These are phyloP conservation scores for Saccopteryx bilineata DNA, from an alignment of 2,113 vertebrate genomes.

Conservation along the genomic window DNA sequence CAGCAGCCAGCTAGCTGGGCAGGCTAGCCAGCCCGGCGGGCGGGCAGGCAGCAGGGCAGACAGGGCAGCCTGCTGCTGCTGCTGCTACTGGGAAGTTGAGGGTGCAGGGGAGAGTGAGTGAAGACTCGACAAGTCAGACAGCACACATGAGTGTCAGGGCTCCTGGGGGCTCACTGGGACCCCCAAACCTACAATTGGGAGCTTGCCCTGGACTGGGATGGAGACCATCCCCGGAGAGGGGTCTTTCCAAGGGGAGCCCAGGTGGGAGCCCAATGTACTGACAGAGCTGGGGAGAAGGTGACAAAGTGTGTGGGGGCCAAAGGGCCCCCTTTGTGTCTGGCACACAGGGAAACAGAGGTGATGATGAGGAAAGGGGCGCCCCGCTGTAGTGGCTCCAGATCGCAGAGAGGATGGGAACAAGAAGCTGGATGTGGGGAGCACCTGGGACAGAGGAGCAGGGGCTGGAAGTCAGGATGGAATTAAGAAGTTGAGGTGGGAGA, in stretches of 20 bases:
- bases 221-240: background rate
- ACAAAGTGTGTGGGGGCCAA: background rate
- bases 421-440: background rate
- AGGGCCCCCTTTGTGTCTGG: conserved; percentile 12
- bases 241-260: background rate
- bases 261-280: background rate
- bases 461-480: background rate
- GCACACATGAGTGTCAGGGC: background rate
- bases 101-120: background rate
- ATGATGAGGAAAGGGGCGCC: background rate
- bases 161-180: background rate
- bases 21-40: background rate
- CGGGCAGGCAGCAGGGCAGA: background rate
- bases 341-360: background rate
- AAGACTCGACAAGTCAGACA: conserved; percentile 39
- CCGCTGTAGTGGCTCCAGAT: background rate
- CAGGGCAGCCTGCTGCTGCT: background rate
- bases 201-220: background rate
- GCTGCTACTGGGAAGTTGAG: background rate
- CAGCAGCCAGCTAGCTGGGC: background rate
- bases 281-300: background rate
- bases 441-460: background rate
- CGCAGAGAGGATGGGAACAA: background rate
- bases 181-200: background rate
- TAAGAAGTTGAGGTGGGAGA: background rate